Evolutionary conservation across 2,113 vertebrate species (phyloP).

Genomic region (Octodon degus): DNA sequence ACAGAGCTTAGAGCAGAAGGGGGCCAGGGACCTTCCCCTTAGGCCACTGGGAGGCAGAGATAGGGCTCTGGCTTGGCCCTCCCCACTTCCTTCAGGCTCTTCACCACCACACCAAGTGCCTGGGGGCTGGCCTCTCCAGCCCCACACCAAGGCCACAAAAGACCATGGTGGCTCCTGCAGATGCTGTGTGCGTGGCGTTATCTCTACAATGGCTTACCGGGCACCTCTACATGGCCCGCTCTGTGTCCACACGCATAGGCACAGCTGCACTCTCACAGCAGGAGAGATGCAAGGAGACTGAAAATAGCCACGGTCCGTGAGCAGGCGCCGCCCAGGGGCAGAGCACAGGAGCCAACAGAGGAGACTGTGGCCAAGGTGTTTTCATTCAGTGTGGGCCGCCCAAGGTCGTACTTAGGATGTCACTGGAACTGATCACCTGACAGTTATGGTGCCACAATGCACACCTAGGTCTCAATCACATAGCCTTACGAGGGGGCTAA

Average conservation of each 20-base stretch:
- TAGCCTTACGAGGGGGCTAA: not conserved
- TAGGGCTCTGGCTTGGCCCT: too few relatives aligned
- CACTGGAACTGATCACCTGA: not conserved
- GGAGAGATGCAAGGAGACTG: not conserved
- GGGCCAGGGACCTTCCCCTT: too few relatives aligned
- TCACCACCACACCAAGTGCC: not conserved
- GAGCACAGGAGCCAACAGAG: not conserved
- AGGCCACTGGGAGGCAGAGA: too few relatives aligned
- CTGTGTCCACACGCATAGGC: not conserved
- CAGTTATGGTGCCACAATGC: rapidly evolving
- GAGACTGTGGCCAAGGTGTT: not conserved
- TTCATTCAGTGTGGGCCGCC: not conserved
- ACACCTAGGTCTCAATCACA: rapidly evolving
- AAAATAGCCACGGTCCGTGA: not conserved
- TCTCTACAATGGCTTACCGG: not conserved
- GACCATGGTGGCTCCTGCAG: not conserved
- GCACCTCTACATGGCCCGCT: rapidly evolving
- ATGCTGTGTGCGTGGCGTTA: rapidly evolving
- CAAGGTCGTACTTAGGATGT: not conserved
- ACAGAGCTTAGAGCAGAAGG: not conserved
- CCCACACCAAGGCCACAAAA: not conserved
- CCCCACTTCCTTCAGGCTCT: not conserved
- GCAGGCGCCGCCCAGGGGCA: not conserved
- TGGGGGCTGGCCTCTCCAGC: not conserved
- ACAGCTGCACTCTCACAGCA: rapidly evolving